Conservation (phyloP, 2,113 vertebrate genomes). For the Entomyzon cyanotis region DNA sequence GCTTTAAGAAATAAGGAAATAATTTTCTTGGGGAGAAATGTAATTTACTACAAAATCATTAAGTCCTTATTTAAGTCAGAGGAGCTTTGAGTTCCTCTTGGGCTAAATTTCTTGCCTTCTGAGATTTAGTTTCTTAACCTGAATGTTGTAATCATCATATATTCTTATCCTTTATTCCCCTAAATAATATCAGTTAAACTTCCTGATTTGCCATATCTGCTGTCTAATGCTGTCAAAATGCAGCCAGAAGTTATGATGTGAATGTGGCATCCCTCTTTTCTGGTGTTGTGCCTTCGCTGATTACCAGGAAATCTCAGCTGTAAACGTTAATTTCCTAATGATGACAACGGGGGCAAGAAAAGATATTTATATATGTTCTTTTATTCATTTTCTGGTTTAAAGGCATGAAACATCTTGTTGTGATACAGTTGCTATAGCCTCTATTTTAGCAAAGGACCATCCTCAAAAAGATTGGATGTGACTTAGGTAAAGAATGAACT, state of each 20-base stretch:
- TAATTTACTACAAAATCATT: background rate
- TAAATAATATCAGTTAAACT: background rate
- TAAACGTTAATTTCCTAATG: background rate
- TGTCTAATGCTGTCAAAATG: background rate
- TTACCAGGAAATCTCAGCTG: background rate
- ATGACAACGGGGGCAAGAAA: background rate
- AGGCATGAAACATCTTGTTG: background rate
- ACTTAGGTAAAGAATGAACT: background rate
- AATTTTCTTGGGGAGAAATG: background rate
- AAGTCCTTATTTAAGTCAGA: background rate
- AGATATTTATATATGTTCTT: background rate
- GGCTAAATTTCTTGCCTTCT: background rate
- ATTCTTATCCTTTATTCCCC: background rate
- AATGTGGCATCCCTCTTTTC: background rate
- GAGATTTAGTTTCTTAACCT: background rate
- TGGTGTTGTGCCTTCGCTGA: background rate
- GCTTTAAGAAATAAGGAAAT: background rate
- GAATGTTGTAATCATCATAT: background rate
- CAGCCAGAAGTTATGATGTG: background rate
- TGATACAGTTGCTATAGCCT: background rate
- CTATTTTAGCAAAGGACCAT: background rate
- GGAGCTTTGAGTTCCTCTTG: background rate
- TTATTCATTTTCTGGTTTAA: background rate
- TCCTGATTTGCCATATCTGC: background rate
- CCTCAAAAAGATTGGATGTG: background rate